These are phyloP conservation scores for Aphyosemion australe DNA, from an alignment of 2,113 vertebrate species.

Conservation along the genomic window DNA sequence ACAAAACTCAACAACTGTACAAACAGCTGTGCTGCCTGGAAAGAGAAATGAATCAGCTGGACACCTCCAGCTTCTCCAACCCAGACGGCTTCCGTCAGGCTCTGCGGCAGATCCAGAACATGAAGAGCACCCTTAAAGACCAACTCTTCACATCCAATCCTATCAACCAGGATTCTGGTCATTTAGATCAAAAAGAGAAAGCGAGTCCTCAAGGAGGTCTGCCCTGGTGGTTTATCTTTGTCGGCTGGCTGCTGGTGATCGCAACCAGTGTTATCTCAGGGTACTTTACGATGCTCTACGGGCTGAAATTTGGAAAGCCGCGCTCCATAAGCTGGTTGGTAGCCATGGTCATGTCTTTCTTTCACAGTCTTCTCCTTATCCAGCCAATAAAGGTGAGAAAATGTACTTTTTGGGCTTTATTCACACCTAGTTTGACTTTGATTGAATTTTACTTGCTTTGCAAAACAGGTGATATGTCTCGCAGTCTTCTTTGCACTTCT, in stretches of 20 bases:
- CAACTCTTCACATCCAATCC: conserved; percentile 38
- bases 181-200: conserved; percentile 50
- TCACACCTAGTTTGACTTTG: background rate
- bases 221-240: conserved; percentile 91
- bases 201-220: conserved; percentile 69
- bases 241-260: conserved; percentile 88
- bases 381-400: conserved; percentile 89
- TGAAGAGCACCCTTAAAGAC: conserved; percentile 80
- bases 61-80: conserved; percentile 72
- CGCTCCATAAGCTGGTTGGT: conserved; percentile 91
- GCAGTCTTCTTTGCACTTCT: conserved; percentile 91
- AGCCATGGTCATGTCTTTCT: conserved; percentile 88
- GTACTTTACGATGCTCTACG: conserved; percentile 91
- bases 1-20: conserved; percentile 81
- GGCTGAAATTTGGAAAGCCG: conserved; percentile 86
- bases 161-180: conserved; percentile 16
- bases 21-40: conserved; percentile 84
- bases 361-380: conserved; percentile 89
- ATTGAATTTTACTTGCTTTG: background rate
- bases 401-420: background rate
- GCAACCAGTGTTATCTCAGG: conserved; percentile 81
- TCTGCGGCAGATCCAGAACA: conserved; percentile 80
- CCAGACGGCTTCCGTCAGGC: conserved; percentile 78
- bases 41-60: conserved; percentile 78
- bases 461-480: conserved; percentile 86